These are phyloP conservation scores for Eolophus roseicapilla DNA, from an alignment of 2,113 vertebrate species.

Conservation along the genomic window DNA sequence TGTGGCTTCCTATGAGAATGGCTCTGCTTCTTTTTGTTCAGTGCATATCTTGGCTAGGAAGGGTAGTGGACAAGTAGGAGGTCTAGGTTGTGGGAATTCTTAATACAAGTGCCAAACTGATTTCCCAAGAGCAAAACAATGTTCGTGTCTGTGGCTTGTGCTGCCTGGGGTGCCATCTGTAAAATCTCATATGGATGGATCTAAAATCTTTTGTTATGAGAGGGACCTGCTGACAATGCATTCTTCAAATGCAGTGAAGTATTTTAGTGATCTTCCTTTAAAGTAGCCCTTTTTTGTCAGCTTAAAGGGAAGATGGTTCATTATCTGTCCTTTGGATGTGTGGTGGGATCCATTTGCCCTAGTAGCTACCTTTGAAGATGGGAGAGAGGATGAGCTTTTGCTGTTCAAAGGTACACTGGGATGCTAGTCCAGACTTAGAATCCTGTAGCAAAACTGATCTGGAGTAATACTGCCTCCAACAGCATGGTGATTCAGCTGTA, in stretches of 20 bases:
- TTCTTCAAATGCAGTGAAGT: not conserved
- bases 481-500: not conserved
- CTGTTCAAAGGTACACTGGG: not conserved
- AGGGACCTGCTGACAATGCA: not conserved
- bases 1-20: not conserved
- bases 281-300: not conserved
- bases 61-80: not conserved
- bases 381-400: not conserved
- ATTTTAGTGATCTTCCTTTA: not conserved
- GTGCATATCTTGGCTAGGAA: not conserved
- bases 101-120: not conserved
- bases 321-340: not conserved
- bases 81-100: not conserved
- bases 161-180: not conserved
- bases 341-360: not conserved
- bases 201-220: not conserved
- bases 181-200: not conserved
- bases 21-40: not conserved
- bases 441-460: not conserved
- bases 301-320: not conserved
- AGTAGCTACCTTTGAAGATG: not conserved
- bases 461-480: not conserved
- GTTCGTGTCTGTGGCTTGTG: not conserved
- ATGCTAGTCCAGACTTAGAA: not conserved
- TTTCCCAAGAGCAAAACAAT: not conserved